These are phyloP conservation scores for Spea bombifrons DNA, from an alignment of 2,113 vertebrate species.

Conservation along the genomic window DNA sequence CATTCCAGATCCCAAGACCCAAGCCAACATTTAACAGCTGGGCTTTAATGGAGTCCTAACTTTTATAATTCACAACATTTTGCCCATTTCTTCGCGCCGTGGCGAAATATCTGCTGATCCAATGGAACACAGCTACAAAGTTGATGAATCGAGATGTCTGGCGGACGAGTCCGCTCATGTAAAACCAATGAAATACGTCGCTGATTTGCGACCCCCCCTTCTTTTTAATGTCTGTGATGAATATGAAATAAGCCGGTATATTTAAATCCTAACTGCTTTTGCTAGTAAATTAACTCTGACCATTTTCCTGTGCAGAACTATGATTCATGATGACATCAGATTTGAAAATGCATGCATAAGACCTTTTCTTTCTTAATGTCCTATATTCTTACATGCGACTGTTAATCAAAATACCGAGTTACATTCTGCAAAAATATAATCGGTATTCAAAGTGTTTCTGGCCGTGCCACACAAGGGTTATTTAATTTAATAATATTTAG, in stretches of 20 bases:
- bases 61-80: neutral
- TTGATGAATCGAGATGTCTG: too few species aligned
- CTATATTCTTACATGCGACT: slow-evolving; percentile 19
- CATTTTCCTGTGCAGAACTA: slow-evolving; percentile 9
- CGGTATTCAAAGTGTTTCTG: slow-evolving; percentile 2
- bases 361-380: slow-evolving; percentile 20
- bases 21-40: too few species aligned
- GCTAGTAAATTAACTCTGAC: slow-evolving; percentile 21
- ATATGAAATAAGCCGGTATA: slow-evolving; percentile 22
- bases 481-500: slow-evolving; percentile 1
- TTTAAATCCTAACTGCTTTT: slow-evolving; percentile 7
- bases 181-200: too few species aligned
- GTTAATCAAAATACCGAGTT: slow-evolving; percentile 19
- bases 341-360: slow-evolving; percentile 29
- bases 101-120: too few species aligned
- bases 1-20: too few species aligned
- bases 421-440: slow-evolving; percentile 4
- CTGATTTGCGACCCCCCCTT: too few species aligned
- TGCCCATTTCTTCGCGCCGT: neutral
- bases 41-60: too few species aligned
- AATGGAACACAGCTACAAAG: too few species aligned
- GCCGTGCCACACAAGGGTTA: neutral
- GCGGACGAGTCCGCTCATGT: too few species aligned
- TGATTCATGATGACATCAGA: slow-evolving; percentile 39
- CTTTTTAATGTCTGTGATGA: neutral